Percentiles rank a stretch among this genome's conserved stretches.
Evolutionary conservation across 1,140 invertebrate genomes (phyloP).

Genomic region (Helicoverpa armigera): DNA sequence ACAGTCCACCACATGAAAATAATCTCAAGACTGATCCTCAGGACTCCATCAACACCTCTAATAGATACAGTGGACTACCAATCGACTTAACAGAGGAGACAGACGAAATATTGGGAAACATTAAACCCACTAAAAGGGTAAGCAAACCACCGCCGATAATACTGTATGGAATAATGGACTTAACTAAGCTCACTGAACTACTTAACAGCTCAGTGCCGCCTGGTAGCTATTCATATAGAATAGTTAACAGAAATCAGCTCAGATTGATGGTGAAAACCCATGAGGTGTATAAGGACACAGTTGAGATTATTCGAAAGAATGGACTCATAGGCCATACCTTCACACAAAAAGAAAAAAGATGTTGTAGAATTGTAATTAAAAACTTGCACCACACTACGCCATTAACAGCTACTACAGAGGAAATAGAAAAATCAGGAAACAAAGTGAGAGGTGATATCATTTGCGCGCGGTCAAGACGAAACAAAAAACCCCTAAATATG

Average conservation of each 20-base stretch:
- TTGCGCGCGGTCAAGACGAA: not conserved
- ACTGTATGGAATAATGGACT: conserved; percentile 1
- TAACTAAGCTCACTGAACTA: conserved; percentile 4
- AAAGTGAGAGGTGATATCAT: conserved; percentile 26
- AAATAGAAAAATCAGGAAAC: conserved; percentile 10
- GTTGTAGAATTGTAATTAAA: conserved; percentile 25
- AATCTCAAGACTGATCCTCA: not conserved
- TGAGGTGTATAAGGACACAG: conserved; percentile 10
- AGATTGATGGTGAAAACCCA: not conserved
- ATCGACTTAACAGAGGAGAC: not conserved
- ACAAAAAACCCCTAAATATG: conserved; percentile 12
- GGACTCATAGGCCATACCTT: conserved; percentile 30
- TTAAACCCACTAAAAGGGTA: not conserved
- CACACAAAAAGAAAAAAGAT: not conserved
- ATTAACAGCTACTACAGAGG: conserved; percentile 1
- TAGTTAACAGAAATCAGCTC: not conserved
- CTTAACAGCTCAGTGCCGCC: not conserved
- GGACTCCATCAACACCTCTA: not conserved
- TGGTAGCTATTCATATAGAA: conserved; percentile 1
- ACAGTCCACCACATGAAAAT: not conserved
- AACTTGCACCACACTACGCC: conserved; percentile 34
- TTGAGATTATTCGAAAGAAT: conserved; percentile 12
- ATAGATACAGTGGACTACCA: not conserved
- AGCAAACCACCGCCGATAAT: conserved; percentile 27
- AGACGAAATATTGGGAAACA: not conserved